Evolutionary conservation across 2,113 vertebrate genomes (phyloP), one percentile per base, ranked within the genome.

Genomic region (Gracilinanus agilis): DNA sequence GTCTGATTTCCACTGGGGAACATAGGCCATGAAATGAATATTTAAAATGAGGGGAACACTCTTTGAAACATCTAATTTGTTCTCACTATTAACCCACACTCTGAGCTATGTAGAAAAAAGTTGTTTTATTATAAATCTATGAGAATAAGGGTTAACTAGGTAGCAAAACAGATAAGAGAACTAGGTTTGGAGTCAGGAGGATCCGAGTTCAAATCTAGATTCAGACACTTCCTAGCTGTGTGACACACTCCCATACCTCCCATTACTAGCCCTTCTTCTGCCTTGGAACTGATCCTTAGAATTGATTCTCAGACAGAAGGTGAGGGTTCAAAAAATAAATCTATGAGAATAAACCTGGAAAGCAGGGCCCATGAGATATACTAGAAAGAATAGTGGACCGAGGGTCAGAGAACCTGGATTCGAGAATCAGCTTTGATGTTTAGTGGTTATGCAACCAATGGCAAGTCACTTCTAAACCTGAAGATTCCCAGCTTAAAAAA

Each of bases 61-160:
- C 94, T 92, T 96, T 91, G 24, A 96, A 96, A 96, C 93, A 96
- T 83, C 56, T 89, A 95, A 95, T 90, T 96, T 94, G 95, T 44
- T 58, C 55, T 55, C 92, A 92, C 94, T 96, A 94, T 95, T n/a
- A 97, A 93, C 44, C 92, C 54, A 29, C 27, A 49, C 90, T 94
- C 92, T 53, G 91, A 97, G 95, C 91, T 27, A 91, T 97, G 95
- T 92, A 89, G 88, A 88, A 88, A 44, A 89, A 29, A 27, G 95
- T n/a, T n/a, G n/a, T n/a, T n/a, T 90, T 90, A 92, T 97, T 93
- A 94, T 93, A 95, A 96, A 97, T 89, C 53, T 3, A 93, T 94
- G n/a, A n/a, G n/a, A n/a, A n/a, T n/a, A n/a, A n/a, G n/a, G n/a
- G n/a, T n/a, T n/a, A n/a, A n/a, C n/a, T n/a, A n/a, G n/a, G n/a